Evolutionary conservation across 1,140 invertebrate genomes (phyloP), one percentile per base, ranked within the genome.

Genomic region (Tenebrio molitor): DNA sequence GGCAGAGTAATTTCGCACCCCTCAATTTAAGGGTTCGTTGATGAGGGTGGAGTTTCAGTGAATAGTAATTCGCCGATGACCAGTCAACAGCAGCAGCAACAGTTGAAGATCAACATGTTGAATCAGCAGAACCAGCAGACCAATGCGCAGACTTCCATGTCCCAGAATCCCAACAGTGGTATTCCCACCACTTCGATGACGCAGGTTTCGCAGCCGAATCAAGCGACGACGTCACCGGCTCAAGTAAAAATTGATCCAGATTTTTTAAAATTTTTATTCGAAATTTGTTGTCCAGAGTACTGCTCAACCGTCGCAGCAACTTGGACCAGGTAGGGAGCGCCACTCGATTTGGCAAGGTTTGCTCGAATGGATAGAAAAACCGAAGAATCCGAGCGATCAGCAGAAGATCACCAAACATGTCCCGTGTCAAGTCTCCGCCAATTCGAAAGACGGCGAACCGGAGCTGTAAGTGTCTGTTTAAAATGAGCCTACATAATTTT

Each of bases 301-400:
- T n/a, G 8, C 44, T 8, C 76, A 76, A 19, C 73, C 63, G 8
- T 41, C 63, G 0, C 71, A 74, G 58, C 78, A 76, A 73, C 64
- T 82, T 69, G 69, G 74, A 46, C 41, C 78, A 15, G 65, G 65
- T 6, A 80, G 88, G 36, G 90, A 92, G 73, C 85, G 91, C 36
- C 89, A 88, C 12, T 91, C 88, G 36, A 95, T 97, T 79, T 96
- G 95, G 95, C 89, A 90, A 76, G 96, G 96, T 6, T 84, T 93
- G 0, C 82, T 97, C 1, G 95, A 97, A 83, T 97, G 95, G 93
- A 91, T 95, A 75, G 96, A 97, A 79, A 97, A 97, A 81, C 92
- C 92, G 76, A 88, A 88, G 62, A 89, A 88, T 78, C 86, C 89
- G 4, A 85, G 86, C 1, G 90, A 92, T 79, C 87, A 87, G 64